phyloP scores from a whole-genome alignment of 2,113 vertebrate species.

The Phoenicopterus ruber region DNA sequence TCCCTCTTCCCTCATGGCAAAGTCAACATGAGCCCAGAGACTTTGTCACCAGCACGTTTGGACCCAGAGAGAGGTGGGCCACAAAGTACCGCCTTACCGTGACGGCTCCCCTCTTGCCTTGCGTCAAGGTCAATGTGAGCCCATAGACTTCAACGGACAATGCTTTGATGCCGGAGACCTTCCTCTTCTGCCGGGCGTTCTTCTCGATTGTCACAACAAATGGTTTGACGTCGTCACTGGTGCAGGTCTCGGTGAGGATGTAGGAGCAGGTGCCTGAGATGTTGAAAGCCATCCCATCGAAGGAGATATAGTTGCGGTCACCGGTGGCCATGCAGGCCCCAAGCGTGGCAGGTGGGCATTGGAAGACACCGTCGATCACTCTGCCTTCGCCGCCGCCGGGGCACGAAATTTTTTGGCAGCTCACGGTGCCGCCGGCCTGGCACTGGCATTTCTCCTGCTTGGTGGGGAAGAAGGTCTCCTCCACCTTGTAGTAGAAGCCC shows the following conservation, averaged over 20 bases:
- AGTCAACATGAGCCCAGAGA: not conserved
- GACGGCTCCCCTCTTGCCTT: not conserved
- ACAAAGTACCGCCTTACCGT: not conserved
- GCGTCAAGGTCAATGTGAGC: conserved; percentile 32
- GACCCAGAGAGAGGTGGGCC: conserved; percentile 52
- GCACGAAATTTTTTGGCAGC: conserved; percentile 63
- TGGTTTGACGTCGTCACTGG: rapidly evolving
- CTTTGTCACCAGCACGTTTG: conserved; percentile 22
- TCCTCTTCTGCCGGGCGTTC: not conserved
- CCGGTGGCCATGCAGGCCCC: conserved; percentile 46
- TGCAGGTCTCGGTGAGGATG: conserved; percentile 8
- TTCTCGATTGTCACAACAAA: conserved; percentile 62
- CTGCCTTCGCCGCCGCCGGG: conserved; percentile 30
- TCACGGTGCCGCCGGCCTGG: conserved; percentile 16
- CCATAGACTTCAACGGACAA: conserved; percentile 48
- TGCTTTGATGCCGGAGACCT: not conserved
- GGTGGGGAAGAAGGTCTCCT: conserved; percentile 63
- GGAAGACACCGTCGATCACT: conserved; percentile 29
- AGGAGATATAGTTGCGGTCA: conserved; percentile 61
- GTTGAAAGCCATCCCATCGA: conserved; percentile 54
- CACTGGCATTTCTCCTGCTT: conserved; percentile 44
- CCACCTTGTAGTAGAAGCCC: conserved; percentile 61
- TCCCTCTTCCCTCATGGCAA: not conserved
- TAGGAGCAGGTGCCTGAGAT: conserved; percentile 72
- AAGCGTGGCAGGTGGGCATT: conserved; percentile 15